These are phyloP conservation scores for Fulmarus glacialis DNA, from an alignment of 2,113 vertebrate species.

Conservation along the genomic window DNA sequence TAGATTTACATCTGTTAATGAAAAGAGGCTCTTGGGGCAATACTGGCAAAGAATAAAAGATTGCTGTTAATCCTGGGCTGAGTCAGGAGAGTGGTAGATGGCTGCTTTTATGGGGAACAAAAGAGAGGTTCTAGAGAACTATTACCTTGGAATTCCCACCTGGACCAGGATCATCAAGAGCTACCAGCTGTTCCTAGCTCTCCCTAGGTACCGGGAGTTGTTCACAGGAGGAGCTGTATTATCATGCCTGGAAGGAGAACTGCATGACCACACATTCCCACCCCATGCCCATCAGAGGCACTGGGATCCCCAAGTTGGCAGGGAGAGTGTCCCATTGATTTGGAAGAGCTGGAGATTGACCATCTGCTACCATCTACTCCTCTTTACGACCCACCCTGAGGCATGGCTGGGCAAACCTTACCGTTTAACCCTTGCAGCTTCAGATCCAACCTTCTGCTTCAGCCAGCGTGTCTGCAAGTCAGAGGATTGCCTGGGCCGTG, in stretches of 20 bases:
- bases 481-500: background rate
- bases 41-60: background rate
- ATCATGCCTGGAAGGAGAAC: background rate
- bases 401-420: background rate
- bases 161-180: background rate
- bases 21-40: background rate
- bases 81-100: background rate
- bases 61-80: background rate
- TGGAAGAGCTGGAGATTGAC: background rate
- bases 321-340: background rate
- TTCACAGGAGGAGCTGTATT: background rate
- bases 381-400: background rate
- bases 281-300: background rate
- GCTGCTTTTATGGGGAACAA: background rate
- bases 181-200: background rate
- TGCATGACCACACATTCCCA: background rate
- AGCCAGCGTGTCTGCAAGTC: background rate
- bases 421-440: background rate
- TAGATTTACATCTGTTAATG: background rate
- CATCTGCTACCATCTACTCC: background rate
- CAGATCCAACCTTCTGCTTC: background rate
- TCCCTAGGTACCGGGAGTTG: background rate
- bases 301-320: rapidly evolving
- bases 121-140: background rate
- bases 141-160: background rate